Base-by-base conservation (phyloP, 1,140 invertebrate genomes). In the Megalonaias nervosa region DNA sequence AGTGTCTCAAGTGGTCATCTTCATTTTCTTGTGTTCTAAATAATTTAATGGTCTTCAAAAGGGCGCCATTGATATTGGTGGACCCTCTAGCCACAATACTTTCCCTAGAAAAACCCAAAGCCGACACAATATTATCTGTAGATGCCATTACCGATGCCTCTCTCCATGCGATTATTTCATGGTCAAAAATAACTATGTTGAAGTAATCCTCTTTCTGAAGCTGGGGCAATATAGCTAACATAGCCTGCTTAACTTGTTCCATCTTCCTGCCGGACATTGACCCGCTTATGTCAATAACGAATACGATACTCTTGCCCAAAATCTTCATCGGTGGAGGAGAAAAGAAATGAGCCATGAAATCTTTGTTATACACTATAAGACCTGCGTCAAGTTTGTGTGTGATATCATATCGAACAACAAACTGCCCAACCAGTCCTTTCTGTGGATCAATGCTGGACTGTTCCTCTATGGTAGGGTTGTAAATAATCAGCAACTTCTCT, bases 281-380 rank as follows among this genome's bases (percentile, higher is more conserved):
- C 17, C 73, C 73, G 56, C 73, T 74, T 19, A 74, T 56, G 38
- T 74, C 73, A 38, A 74, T 74, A 13, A 74, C 73, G 57, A 74
- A 74, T 12, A 74, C 66, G 16, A 74, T 74, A 67, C 60, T 59
- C 64, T 74, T 74, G 9, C 12, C 64, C 73, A 74, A 60, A 14
- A 68, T 67, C 61, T 74, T 67, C 14, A 55, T 48, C 48, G 67
- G 64, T 12, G 65, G 55, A 17, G 57, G 21, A 6, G 73, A 74
- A 61, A 74, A 74, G 65, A 74, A 31, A 67, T 74, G 73, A 1
- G 26, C 65, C 48, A 74, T 60, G 23, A 67, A 23, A 13, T 66
- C 73, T 1, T 31, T 48, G 15, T 67, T 31, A 38, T 67, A 67
- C 2, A 16, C 31, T 3, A 74, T 55, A 17, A 60, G 58, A 19